Base-by-base conservation (phyloP, 2,113 vertebrate species). In the Callocephalon fimbriatum region DNA sequence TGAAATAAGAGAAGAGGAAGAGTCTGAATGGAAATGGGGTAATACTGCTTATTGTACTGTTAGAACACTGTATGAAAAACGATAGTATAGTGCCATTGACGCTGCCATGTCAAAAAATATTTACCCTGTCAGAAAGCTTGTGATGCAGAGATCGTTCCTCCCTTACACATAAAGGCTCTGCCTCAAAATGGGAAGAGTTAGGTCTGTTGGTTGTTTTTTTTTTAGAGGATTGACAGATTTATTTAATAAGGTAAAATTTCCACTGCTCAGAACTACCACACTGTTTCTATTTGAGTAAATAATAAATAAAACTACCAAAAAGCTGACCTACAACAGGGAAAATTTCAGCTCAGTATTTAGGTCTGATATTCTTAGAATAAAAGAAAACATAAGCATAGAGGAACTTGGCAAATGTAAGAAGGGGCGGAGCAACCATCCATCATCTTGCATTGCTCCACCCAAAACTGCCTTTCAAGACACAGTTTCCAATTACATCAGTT, bases 371-470 rank as follows among this genome's bases (percentile, higher is more conserved):
- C 25, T 32, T 20, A 61, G 21, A 72, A 93, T 35, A 65, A 62
- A 61, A 15, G 2, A 65, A 88, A 90, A 31, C 15, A 14, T 54
- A 54, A 61, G 37, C 38, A 66, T 11, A 59, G 62, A 65, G 19
- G 21, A 35, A 38, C 11, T 65, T 67, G 44, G 58, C 50, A 90
- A 71, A 32, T 5, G 15, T 17, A 48, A n/a, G 67, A 50, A 63
- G 37, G 37, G 20, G 21, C 0, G 0, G n/a, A 29, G 14, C 62
- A 72, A 59, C 15, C 62, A 82, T 9, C 47, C 63, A 15, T 20
- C 29, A 12, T 6, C 6, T 1, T 61, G 45, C 54, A 48, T 18
- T 66, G 11, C 40, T 48, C 32, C 50, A 20, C 17, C 31, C 72
- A 44, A 85, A 90, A 50, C 50, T 51, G 23, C 26, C 21, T 65